Evolutionary conservation across 2,888 invertebrate genomes (phyloP).

Genomic region (Bhutanitis thaidina): DNA sequence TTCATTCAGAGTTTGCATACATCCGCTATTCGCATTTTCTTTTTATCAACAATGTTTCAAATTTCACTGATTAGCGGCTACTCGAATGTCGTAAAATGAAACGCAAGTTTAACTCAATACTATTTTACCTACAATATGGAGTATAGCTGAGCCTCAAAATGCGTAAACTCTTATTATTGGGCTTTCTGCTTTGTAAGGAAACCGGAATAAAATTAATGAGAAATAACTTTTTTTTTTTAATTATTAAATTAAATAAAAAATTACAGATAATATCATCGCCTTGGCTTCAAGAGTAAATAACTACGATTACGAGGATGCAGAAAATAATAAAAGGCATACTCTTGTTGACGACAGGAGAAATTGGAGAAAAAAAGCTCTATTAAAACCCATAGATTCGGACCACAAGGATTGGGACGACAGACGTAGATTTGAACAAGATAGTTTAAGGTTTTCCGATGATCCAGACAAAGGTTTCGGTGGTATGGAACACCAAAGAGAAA

Average conservation of each 20-base stretch:
- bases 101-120: conserved; percentile 35
- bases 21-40: conserved; percentile 38
- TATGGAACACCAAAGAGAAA: conserved; percentile 40
- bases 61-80: conserved; percentile 39
- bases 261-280: conserved; percentile 60
- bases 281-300: conserved; percentile 42
- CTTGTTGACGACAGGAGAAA: conserved; percentile 56
- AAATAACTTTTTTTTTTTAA: not conserved
- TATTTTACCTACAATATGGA: conserved; percentile 30
- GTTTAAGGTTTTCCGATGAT: conserved; percentile 48
- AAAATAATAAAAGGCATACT: conserved; percentile 50
- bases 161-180: conserved; percentile 59
- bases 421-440: conserved; percentile 49
- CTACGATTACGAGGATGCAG: conserved; percentile 62
- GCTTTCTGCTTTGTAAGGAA: conserved; percentile 64
- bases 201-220: not conserved
- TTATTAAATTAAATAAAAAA: conserved; percentile 6
- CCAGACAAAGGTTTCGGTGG: conserved; percentile 36
- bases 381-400: conserved; percentile 45
- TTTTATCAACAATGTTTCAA: conserved; percentile 37
- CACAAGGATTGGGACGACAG: conserved; percentile 51
- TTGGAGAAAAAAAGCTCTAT: conserved; percentile 59
- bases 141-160: conserved; percentile 36
- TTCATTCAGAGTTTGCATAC: conserved; percentile 30
- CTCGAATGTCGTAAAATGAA: conserved; percentile 36